Percentiles rank a stretch among this genome's conserved stretches.
Evolutionary conservation across 53 echinoderm and acorn worm genomes (phyloP).

Genomic region (Hippasteria phrygiana): DNA sequence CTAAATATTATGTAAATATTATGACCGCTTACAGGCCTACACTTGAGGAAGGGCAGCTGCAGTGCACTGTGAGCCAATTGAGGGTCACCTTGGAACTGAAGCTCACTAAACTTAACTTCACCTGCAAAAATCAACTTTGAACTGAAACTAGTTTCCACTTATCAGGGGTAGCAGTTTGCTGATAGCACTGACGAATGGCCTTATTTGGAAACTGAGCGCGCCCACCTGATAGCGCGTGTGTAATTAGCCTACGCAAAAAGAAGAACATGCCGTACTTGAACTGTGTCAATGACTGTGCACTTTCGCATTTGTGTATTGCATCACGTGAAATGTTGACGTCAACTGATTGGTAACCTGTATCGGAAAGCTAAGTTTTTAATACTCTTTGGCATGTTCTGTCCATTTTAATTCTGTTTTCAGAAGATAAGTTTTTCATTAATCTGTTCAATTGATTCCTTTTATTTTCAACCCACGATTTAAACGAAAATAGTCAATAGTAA

Average conservation of each 20-base stretch:
- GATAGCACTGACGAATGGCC: slow-evolving; percentile 1
- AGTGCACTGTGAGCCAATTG: background rate
- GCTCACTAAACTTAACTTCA: background rate
- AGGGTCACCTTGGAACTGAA: too few relatives aligned
- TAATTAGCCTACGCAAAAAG: background rate
- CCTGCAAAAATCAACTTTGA: background rate
- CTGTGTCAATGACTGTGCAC: background rate
- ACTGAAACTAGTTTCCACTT: background rate
- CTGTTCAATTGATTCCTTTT: too few relatives aligned
- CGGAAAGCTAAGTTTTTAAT: too few relatives aligned
- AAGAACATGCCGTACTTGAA: background rate
- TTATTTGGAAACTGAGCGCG: background rate
- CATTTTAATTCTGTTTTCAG: too few relatives aligned
- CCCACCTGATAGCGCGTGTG: background rate
- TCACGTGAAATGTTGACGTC: too few relatives aligned
- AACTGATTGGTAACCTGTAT: too few relatives aligned
- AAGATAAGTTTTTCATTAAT: too few relatives aligned
- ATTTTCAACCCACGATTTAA: too few relatives aligned
- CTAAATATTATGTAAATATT: slow-evolving; percentile 17
- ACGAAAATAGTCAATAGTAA: too few relatives aligned
- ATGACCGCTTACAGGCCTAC: background rate
- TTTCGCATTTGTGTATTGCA: too few relatives aligned
- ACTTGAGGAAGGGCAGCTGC: background rate
- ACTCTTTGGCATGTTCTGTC: too few relatives aligned
- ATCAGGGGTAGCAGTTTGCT: background rate